These are phyloP conservation scores for Gryllus bimaculatus DNA, from an alignment of 1,140 invertebrate species.

Conservation along the genomic window DNA sequence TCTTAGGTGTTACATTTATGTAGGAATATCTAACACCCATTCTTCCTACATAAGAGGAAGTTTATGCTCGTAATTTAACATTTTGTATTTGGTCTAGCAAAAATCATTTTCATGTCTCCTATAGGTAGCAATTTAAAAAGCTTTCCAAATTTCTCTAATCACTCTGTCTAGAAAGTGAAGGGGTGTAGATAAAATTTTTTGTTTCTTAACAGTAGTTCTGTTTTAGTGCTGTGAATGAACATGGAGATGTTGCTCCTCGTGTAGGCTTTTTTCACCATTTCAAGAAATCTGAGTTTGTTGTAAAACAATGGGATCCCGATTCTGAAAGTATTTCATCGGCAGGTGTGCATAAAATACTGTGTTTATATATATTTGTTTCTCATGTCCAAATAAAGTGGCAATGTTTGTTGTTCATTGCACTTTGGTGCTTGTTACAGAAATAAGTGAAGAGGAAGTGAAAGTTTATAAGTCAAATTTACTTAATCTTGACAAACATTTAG, in stretches of 20 bases:
- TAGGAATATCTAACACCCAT: too few species aligned
- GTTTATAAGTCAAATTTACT: constrained; percentile 60
- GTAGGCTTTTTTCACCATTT: constrained; percentile 89
- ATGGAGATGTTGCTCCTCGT: constrained; percentile 51
- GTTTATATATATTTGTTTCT: neutral
- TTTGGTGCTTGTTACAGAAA: constrained; percentile 32
- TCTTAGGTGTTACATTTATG: too few species aligned
- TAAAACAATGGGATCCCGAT: constrained; percentile 74
- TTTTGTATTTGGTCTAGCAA: too few species aligned
- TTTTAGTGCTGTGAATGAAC: constrained; percentile 45
- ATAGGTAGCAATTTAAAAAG: too few species aligned
- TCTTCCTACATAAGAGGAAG: too few species aligned
- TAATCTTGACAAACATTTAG: constrained; percentile 72
- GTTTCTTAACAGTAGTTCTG: too few species aligned
- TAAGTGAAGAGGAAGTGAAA: constrained; percentile 46
- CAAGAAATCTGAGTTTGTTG: constrained; percentile 67
- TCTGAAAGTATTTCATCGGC: constrained; percentile 55
- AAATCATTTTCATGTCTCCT: too few species aligned
- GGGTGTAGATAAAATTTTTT: too few species aligned
- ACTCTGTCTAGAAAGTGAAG: too few species aligned
- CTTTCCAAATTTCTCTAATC: too few species aligned
- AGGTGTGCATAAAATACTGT: constrained; percentile 27
- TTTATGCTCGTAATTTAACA: too few species aligned
- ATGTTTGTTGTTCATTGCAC: neutral
- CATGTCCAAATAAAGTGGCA: neutral